Base-by-base conservation (phyloP, 1,140 invertebrate genomes). In the Samia ricini region DNA sequence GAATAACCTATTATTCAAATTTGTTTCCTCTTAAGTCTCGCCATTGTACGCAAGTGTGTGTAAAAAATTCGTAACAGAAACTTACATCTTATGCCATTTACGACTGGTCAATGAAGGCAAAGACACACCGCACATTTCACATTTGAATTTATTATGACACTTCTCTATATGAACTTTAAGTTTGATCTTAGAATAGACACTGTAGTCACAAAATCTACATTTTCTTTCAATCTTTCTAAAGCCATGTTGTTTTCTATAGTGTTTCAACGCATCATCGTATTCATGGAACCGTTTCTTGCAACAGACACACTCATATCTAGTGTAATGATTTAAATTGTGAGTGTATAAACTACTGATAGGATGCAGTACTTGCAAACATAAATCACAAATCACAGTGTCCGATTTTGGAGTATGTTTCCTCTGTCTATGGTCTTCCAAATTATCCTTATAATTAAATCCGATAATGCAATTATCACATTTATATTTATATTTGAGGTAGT, bases 391-490 rank as follows among this genome's bases (percentile, higher is more conserved):
- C 12, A n/a, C 4, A 22, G 10, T 22, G 5, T 24, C 22, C 52
- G 15, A 10, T 12, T 22, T 55, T 2, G 21, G 21, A 52, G 33
- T 15, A 60, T 62, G 61, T 29, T 62, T 62, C 18, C 61, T 56
- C 1, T 49, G 19, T 0, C 21, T 8, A 33, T 62, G 61, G 20
- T 62, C 61, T 21, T 62, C 36, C 5, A 62, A 29, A 19, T 58
- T 63, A 2, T 63, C 61, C 36, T 42, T 24, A 33, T 52, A 63
- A 21, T 58, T 50, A 18, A 63, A 63, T 1, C 61, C 49, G 18
- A 52, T 7, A 1, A 63, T n/a, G 21, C 61, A 63, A 5, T 19
- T 18, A 0, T 58, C 48, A 51, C 61, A 63, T 20, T 29, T 26
- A n/a, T 63, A 51, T 1, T 7, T 6, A 1, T n/a, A 8, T 12